Base-by-base conservation (phyloP, 2,888 invertebrate genomes). In the Parnassius orleans region DNA sequence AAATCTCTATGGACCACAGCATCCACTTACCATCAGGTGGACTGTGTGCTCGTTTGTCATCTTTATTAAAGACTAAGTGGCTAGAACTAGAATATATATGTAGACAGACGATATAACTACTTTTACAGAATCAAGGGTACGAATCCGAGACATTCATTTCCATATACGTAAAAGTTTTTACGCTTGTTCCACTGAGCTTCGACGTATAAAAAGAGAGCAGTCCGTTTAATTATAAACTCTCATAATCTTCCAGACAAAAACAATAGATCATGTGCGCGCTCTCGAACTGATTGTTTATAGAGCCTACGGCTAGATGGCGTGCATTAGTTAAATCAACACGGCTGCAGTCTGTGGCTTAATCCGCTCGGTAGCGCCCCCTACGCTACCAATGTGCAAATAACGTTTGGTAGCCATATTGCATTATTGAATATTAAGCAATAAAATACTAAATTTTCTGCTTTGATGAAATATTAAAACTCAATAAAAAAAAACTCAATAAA, bases 251-350 rank as follows among this genome's bases (percentile, higher is more conserved):
- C 77, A 81, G 82, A 79, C 81, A 75, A 83, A 83, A 84, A 83
- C 81, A 87, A 77, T 79, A 82, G 80, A 79, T 82, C 80, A 74
- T 74, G 64, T 60, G 64, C 64, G 63, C 64, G 67, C 65, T 61
- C 52, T 41, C 50, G 15, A 48, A 41, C 57, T 57, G 59, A 47
- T 64, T 89, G 87, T 89, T 88, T 84, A 83, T 80, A 66, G 63
- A 82, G 80, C 88, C 86, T 66, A 72, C 79, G 86, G 90, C 81
- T 87, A 89, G 87, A 86, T 90, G 88, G 87, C 88, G 86, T 86
- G 87, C 90, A 91, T 91, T 90, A 90, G 84, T 79, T 81, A 71
- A 79, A 84, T 83, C 77, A 90, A 90, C 86, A 89, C 5, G 62
- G 67, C 65, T 66, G 66, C 69, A 69, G 74, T 72, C 71, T 70